A percentile compares a stretch with the other conserved stretches of the same genome.
phyloP scores from a whole-genome alignment of 2,797 vertebrate genomes.

The Gobio occitaniae region DNA sequence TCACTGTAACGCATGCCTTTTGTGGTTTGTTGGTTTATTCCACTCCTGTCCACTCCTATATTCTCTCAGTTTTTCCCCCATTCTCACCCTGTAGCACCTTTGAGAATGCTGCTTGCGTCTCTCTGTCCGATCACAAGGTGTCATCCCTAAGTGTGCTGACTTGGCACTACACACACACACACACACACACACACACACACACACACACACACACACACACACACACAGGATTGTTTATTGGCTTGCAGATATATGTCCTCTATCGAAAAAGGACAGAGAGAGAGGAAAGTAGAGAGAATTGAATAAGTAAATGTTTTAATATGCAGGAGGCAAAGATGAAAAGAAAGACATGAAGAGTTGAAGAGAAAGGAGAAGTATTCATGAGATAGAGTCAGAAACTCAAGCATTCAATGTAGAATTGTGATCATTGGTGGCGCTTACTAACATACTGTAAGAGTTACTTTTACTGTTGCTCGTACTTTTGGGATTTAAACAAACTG shows the following conservation, averaged over 20 bases:
- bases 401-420: neutral
- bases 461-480: neutral
- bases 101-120: slow-evolving; percentile 49
- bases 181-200: slow-evolving; percentile 58
- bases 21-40: neutral
- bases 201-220: slow-evolving; percentile 52
- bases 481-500: neutral
- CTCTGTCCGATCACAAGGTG: slow-evolving; percentile 53
- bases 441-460: neutral
- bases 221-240: slow-evolving; percentile 73
- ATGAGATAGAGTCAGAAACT: slow-evolving; percentile 12
- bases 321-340: slow-evolving; percentile 43
- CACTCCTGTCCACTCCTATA: too few species aligned
- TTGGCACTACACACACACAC: slow-evolving; percentile 55
- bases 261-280: slow-evolving; percentile 74
- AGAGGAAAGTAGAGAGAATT: slow-evolving; percentile 47
- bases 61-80: neutral
- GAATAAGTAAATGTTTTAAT: slow-evolving; percentile 47
- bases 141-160: slow-evolving; percentile 56
- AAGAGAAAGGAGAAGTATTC: slow-evolving; percentile 24
- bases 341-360: slow-evolving; percentile 20
- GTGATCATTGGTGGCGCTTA: neutral
- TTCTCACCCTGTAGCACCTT: slow-evolving; percentile 8
- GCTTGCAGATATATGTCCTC: slow-evolving; percentile 78
- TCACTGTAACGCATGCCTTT: neutral